These are phyloP conservation scores for Hyperoodon ampullatus DNA, from an alignment of 2,113 vertebrate genomes.

Conservation along the genomic window DNA sequence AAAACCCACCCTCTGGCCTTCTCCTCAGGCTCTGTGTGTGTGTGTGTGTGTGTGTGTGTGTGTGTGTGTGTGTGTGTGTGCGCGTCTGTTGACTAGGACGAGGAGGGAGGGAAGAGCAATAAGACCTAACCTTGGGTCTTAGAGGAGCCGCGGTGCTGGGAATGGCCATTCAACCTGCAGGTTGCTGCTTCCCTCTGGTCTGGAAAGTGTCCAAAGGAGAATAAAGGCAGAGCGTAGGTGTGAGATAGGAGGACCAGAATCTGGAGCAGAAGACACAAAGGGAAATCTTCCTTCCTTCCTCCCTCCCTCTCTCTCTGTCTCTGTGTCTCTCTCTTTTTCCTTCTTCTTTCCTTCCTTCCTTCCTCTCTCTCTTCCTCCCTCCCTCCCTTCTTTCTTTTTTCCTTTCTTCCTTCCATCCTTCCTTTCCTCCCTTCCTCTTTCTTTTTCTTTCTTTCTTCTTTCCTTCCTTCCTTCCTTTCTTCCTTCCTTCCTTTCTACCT, in stretches of 20 bases:
- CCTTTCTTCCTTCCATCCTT: not conserved
- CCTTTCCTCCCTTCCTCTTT: not conserved
- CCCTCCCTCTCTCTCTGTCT: too few species aligned
- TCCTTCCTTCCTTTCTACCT: not conserved
- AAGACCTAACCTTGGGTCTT: not conserved
- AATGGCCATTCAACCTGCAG: not conserved
- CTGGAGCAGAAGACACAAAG: not conserved
- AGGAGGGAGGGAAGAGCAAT: not conserved
- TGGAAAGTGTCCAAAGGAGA: not conserved
- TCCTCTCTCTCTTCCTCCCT: too few species aligned
- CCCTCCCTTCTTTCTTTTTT: not conserved
- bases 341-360: too few species aligned
- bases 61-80: too few species aligned
- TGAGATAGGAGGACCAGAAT: not conserved
- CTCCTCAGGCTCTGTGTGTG: not conserved
- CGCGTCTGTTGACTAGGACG: not conserved
- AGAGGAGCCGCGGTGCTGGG: not conserved
- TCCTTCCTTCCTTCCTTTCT: not conserved
- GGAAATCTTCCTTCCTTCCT: not conserved
- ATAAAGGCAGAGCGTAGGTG: not conserved
- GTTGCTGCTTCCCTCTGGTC: not conserved
- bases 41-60: not conserved
- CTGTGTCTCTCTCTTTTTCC: not conserved
- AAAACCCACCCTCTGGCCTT: not conserved
- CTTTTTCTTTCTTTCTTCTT: too few species aligned